phyloP scores from a whole-genome alignment of 2,888 invertebrate genomes.

The Aspidapion aeneum region DNA sequence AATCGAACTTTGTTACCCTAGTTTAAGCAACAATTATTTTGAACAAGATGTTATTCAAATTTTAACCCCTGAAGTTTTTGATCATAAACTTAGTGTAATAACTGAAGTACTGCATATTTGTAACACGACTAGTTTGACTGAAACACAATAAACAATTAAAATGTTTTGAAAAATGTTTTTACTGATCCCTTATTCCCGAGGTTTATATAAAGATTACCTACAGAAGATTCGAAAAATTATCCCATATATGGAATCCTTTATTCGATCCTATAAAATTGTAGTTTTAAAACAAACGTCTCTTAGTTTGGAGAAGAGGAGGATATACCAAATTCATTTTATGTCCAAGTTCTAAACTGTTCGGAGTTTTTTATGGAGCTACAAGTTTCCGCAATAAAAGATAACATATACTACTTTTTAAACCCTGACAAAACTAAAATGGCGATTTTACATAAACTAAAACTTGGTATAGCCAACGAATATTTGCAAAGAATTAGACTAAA shows the following conservation, averaged over 20 bases:
- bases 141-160: no score
- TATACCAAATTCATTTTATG: constrained; percentile 63
- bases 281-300: constrained; percentile 42
- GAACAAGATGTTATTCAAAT: constrained; percentile 31
- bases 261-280: constrained; percentile 48
- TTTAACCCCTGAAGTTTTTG: constrained; percentile 26
- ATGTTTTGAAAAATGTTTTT: no score
- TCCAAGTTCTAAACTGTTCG: constrained; percentile 62
- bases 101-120: constrained; percentile 8
- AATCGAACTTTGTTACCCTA: background rate
- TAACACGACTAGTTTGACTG: no score
- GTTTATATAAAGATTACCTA: constrained; percentile 68
- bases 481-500: constrained; percentile 57
- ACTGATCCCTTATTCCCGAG: no score
- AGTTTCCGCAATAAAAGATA: constrained; percentile 62
- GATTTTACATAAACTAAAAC: constrained; percentile 33
- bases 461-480: constrained; percentile 55
- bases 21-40: background rate
- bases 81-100: constrained; percentile 22
- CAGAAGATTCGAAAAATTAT: constrained; percentile 45
- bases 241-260: constrained; percentile 42
- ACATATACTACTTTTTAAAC: constrained; percentile 58
- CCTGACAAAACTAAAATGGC: constrained; percentile 28
- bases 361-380: constrained; percentile 67
- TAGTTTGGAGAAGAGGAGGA: constrained; percentile 58